Evolutionary conservation across 2,113 vertebrate genomes (phyloP).

Genomic region (Halcyon malimbica): DNA sequence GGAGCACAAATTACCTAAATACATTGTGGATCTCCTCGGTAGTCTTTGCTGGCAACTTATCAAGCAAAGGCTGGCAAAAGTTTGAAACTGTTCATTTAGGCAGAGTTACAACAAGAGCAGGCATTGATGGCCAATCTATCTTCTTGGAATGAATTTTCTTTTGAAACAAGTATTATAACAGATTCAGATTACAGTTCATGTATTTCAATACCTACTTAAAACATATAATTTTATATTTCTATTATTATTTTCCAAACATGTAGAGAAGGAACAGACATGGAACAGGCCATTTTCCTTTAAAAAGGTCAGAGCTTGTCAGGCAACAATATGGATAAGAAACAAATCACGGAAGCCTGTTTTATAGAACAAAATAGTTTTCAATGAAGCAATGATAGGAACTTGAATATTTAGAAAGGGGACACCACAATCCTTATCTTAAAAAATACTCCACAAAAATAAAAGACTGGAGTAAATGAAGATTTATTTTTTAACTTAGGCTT

Average conservation of each 20-base stretch:
- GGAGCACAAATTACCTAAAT: not conserved
- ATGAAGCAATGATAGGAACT: not conserved
- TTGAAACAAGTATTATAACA: not conserved
- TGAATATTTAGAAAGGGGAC: not conserved
- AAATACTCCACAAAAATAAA: not conserved
- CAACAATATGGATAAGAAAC: not conserved
- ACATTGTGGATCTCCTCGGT: not conserved
- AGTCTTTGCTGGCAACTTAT: not conserved
- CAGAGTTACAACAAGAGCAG: not conserved
- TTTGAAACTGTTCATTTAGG: not conserved
- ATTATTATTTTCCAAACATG: not conserved
- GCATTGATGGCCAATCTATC: not conserved
- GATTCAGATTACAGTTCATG: not conserved
- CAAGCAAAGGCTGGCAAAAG: not conserved
- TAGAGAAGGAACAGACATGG: not conserved
- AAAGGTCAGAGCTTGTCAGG: not conserved
- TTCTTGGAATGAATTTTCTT: not conserved
- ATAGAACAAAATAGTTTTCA: not conserved
- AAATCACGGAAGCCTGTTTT: not conserved
- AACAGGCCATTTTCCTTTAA: not conserved
- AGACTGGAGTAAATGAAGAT: not conserved
- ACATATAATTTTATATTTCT: not conserved
- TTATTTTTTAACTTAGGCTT: not conserved
- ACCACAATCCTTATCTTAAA: not conserved
- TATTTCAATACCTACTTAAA: not conserved